These are phyloP conservation scores for Podabrus alpinus DNA, from an alignment of 2,888 invertebrate species.

Conservation along the genomic window DNA sequence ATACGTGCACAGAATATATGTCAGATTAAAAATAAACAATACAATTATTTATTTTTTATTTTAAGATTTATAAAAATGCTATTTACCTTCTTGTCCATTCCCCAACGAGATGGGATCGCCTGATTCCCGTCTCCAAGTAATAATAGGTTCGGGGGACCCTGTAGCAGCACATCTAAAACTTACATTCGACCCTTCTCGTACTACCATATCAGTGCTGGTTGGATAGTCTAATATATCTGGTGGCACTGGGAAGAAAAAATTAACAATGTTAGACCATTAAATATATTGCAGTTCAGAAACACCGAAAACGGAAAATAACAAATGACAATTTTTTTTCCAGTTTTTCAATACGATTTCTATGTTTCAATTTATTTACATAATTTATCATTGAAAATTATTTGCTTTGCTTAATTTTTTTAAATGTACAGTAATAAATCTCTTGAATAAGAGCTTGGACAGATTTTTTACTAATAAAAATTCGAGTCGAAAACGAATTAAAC, in stretches of 20 bases:
- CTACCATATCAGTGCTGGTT: constrained; percentile 83
- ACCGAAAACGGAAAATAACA: neutral
- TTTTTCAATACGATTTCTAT: neutral
- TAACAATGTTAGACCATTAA: neutral
- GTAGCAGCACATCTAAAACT: constrained; percentile 85
- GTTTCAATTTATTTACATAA: neutral
- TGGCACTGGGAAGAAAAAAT: constrained; percentile 65
- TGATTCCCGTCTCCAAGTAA: constrained; percentile 86
- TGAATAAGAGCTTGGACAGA: neutral
- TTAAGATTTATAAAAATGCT: neutral
- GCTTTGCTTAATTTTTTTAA: neutral
- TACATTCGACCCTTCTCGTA: constrained; percentile 83
- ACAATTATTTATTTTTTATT: neutral
- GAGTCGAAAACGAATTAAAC: neutral
- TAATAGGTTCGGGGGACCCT: constrained; percentile 85
- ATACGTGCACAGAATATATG: neutral
- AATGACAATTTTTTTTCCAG: neutral
- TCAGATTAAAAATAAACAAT: neutral
- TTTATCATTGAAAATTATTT: neutral
- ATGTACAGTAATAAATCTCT: neutral
- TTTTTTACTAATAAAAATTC: constrained; percentile 15
- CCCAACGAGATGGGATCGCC: constrained; percentile 73
- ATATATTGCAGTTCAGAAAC: neutral
- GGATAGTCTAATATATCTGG: constrained; percentile 82
- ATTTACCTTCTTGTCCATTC: constrained; percentile 70